Percentiles rank a stretch among this genome's conserved stretches.
Evolutionary conservation across 2,113 vertebrate genomes (phyloP).

Genomic region (Callopanchax toddi): DNA sequence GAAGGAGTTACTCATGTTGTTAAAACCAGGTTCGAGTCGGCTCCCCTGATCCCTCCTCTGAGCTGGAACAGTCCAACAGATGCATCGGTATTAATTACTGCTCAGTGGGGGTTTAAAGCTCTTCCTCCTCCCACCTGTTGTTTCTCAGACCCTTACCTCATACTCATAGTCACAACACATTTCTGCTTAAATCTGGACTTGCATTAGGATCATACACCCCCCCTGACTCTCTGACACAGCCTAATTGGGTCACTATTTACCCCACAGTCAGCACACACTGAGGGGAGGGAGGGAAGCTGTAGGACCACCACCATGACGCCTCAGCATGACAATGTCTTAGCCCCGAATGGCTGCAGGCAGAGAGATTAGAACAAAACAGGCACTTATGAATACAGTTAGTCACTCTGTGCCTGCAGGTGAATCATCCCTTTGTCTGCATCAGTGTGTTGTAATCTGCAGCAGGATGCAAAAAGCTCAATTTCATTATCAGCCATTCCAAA

Average conservation of each 20-base stretch:
- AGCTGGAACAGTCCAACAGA: conserved; percentile 45
- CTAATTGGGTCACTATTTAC: conserved; percentile 76
- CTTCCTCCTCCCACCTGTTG: conserved; percentile 75
- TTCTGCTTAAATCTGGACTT: conserved; percentile 57
- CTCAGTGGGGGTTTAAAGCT: conserved; percentile 55
- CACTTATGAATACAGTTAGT: conserved; percentile 65
- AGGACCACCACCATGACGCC: conserved; percentile 63
- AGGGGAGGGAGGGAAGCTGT: conserved; percentile 45
- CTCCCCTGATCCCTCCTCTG: conserved; percentile 14
- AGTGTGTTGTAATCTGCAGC: conserved; percentile 32
- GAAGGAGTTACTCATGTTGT: conserved; percentile 47
- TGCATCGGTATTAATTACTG: conserved; percentile 64
- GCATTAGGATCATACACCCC: conserved; percentile 41
- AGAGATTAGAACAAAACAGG: conserved; percentile 58
- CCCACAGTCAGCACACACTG: conserved; percentile 64
- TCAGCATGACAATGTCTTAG: conserved; percentile 48
- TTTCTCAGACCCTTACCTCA: conserved; percentile 40
- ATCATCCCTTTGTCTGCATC: conserved; percentile 35
- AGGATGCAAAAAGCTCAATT: conserved; percentile 28
- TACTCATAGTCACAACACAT: conserved; percentile 14
- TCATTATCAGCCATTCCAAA: conserved; percentile 37
- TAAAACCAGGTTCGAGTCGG: conserved; percentile 48
- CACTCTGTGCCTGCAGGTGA: conserved; percentile 61
- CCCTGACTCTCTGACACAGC: conserved; percentile 33
- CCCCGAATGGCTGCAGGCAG: conserved; percentile 43